Evolutionary conservation across 2,113 vertebrate species (phyloP).

Genomic region (Oceanodroma tethys): DNA sequence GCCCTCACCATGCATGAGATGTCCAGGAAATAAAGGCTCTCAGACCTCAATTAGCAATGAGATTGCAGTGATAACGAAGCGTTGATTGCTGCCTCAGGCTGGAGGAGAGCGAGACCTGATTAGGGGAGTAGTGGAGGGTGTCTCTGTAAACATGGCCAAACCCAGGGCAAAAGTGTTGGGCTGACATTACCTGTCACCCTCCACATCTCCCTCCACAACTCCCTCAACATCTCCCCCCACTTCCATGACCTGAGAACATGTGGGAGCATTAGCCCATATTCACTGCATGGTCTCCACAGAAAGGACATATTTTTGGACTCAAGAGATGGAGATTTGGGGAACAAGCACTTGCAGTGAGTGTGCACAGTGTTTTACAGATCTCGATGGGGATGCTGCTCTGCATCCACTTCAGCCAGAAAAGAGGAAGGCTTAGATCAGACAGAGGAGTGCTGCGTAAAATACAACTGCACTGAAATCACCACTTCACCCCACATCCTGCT

Average conservation of each 20-base stretch:
- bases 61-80: slow-evolving; percentile 27
- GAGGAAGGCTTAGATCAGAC: not conserved
- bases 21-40: slow-evolving; percentile 52
- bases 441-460: not conserved
- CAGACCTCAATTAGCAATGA: slow-evolving; percentile 38
- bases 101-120: not conserved
- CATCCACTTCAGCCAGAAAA: not conserved
- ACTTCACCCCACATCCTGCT: not conserved
- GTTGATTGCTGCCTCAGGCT: not conserved
- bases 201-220: too few relatives aligned
- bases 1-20: slow-evolving; percentile 54
- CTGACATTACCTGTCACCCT: not conserved
- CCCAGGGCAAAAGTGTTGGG: not conserved
- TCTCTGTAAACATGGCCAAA: slow-evolving; percentile 26
- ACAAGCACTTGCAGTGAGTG: rapidly evolving
- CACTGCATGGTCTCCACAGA: not conserved
- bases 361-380: not conserved
- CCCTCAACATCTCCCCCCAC: too few relatives aligned
- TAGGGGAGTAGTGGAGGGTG: not conserved
- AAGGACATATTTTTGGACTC: not conserved
- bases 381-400: not conserved
- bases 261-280: not conserved
- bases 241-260: not conserved
- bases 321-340: not conserved
- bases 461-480: not conserved